Base-by-base conservation (phyloP, 2,797 vertebrate genomes). In the Poliocrania exsul region DNA sequence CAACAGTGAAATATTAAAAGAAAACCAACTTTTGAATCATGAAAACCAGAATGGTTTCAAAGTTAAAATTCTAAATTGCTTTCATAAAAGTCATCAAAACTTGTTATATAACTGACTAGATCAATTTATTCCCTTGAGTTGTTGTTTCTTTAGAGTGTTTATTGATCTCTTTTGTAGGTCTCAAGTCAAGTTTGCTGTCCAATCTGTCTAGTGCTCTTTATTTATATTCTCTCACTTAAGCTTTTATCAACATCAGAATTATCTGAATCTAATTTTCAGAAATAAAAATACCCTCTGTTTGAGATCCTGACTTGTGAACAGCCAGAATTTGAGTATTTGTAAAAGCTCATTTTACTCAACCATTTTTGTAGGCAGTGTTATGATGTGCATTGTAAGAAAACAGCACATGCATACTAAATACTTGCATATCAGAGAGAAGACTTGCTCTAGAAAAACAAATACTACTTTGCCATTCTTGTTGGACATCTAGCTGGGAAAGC, bases 91-190 rank as follows among this genome's bases (percentile, higher is more conserved):
- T 93, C 91, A 86, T 97, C 93, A 93, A 91, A 93, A 92, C 88
- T 81, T 80, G 90, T 92, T 93, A 97, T 71, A 58, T 97, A 97
- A 97, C 93, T 91, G 92, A 91, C 92, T 96, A 97, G 95, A 97
- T 96, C 95, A 93, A 97, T 97, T 97, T 95, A 97, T 96, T 95
- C 92, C 51, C 47, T 93, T 33, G 81, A 91, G 85, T 87, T 91
- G 90, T 92, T 96, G 91, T 93, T 97, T 93, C 96, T 98, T 97
- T 97, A 93, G 92, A 95, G 93, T 97, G 94, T 95, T 97, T 95
- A 97, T 97, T 97, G 96, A 94, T 95, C 92, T 96, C 94, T 96
- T 96, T 95, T 96, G 49, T 96, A 95, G 94, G 93, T 94, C 94
- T 94, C 88, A 84, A 97, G 96, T 97, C 88, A 97, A 96, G 96